These are phyloP conservation scores for Cryptocephalus moraei DNA, from an alignment of 2,888 invertebrate genomes.

Conservation along the genomic window DNA sequence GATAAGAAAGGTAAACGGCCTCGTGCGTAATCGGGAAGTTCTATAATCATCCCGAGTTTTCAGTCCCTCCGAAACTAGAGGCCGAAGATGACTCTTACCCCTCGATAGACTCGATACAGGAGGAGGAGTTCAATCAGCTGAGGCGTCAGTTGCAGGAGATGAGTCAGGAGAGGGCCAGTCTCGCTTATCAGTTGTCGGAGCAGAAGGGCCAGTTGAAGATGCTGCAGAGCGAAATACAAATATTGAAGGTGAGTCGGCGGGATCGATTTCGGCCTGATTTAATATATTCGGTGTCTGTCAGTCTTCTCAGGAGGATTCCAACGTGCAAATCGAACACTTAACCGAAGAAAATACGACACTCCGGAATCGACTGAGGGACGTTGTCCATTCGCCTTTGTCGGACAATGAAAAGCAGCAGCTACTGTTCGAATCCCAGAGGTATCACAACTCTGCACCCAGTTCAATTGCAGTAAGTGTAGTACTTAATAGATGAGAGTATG, in stretches of 20 bases:
- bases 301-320: conserved; percentile 50
- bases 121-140: conserved; percentile 54
- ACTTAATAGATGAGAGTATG: too few species aligned
- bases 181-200: conserved; percentile 55
- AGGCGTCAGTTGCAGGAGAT: conserved; percentile 53
- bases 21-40: too few species aligned
- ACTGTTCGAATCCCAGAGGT: conserved; percentile 59
- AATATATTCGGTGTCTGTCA: conserved; percentile 21
- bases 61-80: conserved; percentile 9
- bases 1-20: conserved; percentile 26
- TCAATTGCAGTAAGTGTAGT: conserved; percentile 46
- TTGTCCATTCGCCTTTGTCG: conserved; percentile 70
- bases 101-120: conserved; percentile 34
- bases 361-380: conserved; percentile 65
- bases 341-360: conserved; percentile 68
- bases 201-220: conserved; percentile 57
- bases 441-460: conserved; percentile 67
- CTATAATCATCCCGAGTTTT: too few species aligned
- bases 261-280: neutral
- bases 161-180: conserved; percentile 52
- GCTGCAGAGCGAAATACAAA: conserved; percentile 56
- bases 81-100: conserved; percentile 18
- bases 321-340: conserved; percentile 53
- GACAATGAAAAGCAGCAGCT: conserved; percentile 77
- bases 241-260: conserved; percentile 48